phyloP scores from a whole-genome alignment of 2,888 invertebrate genomes.

The Tricholauxania praeusta region DNA sequence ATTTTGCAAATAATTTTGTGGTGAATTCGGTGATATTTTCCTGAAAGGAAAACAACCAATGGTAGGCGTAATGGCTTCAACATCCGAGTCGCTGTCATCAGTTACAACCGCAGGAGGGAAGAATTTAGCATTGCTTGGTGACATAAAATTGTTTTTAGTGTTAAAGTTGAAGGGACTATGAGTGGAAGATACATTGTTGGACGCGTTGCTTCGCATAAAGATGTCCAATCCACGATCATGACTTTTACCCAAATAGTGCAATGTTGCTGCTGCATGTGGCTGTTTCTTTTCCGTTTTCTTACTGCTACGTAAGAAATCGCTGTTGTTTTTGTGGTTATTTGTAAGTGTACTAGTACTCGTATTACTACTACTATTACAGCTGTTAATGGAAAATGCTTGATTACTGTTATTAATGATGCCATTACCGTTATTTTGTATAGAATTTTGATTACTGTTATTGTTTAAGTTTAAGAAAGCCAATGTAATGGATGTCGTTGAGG shows the following conservation, averaged over 20 bases:
- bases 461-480: constrained; percentile 40
- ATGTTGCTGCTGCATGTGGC: constrained; percentile 37
- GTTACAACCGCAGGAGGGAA: constrained; percentile 18
- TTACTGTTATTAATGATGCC: constrained; percentile 44
- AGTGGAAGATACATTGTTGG: neutral
- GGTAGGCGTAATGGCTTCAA: constrained; percentile 54
- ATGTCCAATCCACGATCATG: constrained; percentile 64
- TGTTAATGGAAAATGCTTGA: constrained; percentile 38
- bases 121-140: neutral
- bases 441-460: constrained; percentile 36
- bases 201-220: constrained; percentile 41
- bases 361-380: constrained; percentile 45
- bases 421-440: constrained; percentile 44
- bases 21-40: constrained; percentile 40
- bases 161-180: constrained; percentile 7
- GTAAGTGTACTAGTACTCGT: constrained; percentile 43
- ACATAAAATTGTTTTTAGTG: neutral
- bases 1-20: constrained; percentile 13
- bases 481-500: constrained; percentile 42
- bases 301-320: constrained; percentile 37
- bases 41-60: constrained; percentile 63
- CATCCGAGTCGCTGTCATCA: constrained; percentile 55
- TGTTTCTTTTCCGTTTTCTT: constrained; percentile 45
- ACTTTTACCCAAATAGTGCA: constrained; percentile 56
- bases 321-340: constrained; percentile 48